Evolutionary conservation across 2,888 invertebrate genomes (phyloP), one percentile per base, ranked within the genome.

Genomic region (Lapara coniferarum): DNA sequence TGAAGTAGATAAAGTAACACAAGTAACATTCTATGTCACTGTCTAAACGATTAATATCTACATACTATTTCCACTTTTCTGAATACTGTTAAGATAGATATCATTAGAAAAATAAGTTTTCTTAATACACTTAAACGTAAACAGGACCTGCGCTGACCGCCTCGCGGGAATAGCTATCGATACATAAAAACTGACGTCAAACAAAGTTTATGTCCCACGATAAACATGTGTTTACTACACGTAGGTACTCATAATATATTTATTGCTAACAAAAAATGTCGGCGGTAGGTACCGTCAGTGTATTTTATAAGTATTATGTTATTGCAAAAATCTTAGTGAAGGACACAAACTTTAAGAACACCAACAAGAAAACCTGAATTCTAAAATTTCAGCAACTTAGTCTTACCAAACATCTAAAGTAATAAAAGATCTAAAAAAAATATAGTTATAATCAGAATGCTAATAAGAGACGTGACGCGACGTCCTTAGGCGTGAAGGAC

Each of bases 181-280:
- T 55, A 55, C 55, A 59, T 59, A 59, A 49, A 63, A 46, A 19
- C 19, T 63, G 63, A 63, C 63, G 63, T 63, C 63, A 63, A 63
- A 49, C 46, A 19, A 63, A 49, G 12, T 63, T 63, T 63, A 63
- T 63, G 63, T n/a, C 46, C 19, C 12, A 46, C 63, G 49, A 46
- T 63, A 63, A 63, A 49, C 49, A 46, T 63, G 46, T 46, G 49
- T 63, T 46, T 16, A 63, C 46, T 49, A 63, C 46, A 19, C 49
- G 19, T 46, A 19, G 19, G 19, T 46, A 56, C 37, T 37, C 37
- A 37, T 37, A 37, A 37, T 8, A 63, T 16, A 46, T 63, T 63
- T 63, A 63, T 49, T 19, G 63, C 63, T 63, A 44, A 46, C 13
- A 49, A 49, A 25, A 63, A 63, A 63, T 63, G 49, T 63, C 12